These are phyloP conservation scores for Beroe ovata DNA, from an alignment of 37 sponge, comb jelly and placozoan genomes.

Conservation along the genomic window DNA sequence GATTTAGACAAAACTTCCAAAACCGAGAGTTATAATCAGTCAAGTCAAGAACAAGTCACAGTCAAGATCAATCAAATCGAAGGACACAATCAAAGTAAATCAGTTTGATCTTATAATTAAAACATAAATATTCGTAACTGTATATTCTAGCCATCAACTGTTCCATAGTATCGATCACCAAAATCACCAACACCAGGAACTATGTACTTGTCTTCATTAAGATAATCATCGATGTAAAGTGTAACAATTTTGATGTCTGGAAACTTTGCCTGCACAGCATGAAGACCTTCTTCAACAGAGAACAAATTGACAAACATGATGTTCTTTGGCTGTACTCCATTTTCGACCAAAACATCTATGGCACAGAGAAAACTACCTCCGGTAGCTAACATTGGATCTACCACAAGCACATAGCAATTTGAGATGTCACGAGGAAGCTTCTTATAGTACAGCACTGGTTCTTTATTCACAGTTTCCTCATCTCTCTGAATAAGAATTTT, in stretches of 20 bases:
- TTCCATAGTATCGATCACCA: slow-evolving; percentile 63
- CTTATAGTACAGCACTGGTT: slow-evolving; percentile 56
- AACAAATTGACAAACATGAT: slow-evolving; percentile 58
- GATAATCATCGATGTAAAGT: neutral
- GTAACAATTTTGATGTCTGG: slow-evolving; percentile 46
- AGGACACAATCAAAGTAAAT: too few relatives aligned
- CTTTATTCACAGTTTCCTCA: neutral
- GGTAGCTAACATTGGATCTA: slow-evolving; percentile 66
- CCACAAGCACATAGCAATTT: slow-evolving; percentile 4
- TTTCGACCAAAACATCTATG: slow-evolving; percentile 19
- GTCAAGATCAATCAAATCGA: too few relatives aligned
- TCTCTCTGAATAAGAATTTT: slow-evolving; percentile 63
- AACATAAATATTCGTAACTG: too few relatives aligned
- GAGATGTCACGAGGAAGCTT: slow-evolving; percentile 34
- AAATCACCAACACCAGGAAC: slow-evolving; percentile 66
- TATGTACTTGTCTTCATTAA: slow-evolving; percentile 62
- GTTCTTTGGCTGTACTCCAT: slow-evolving; percentile 2
- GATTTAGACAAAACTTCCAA: too few relatives aligned
- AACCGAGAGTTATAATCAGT: too few relatives aligned
- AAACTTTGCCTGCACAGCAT: neutral
- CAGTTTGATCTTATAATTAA: too few relatives aligned
- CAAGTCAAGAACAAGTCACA: too few relatives aligned
- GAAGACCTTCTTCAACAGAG: slow-evolving; percentile 48
- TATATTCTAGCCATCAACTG: too few relatives aligned
- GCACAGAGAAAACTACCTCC: slow-evolving; percentile 54